These are phyloP conservation scores for Manis crassicaudata DNA, from an alignment of 2,797 vertebrate genomes.

Conservation along the genomic window DNA sequence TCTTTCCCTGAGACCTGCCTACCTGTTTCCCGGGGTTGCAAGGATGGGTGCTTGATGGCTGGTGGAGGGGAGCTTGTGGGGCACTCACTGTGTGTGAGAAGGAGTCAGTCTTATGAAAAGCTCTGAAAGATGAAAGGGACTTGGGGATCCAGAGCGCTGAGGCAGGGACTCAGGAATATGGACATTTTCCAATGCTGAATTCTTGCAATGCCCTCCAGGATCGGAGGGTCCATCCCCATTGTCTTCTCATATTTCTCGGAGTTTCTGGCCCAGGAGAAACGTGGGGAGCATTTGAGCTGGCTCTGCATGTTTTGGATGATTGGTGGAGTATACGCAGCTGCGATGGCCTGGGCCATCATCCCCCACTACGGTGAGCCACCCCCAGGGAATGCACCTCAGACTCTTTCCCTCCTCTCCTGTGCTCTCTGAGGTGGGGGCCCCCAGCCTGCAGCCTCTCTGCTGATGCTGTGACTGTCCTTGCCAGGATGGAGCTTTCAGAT, in stretches of 20 bases:
- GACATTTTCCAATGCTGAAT: not conserved
- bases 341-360: conserved; percentile 99
- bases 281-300: conserved; percentile 98
- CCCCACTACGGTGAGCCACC: conserved; percentile 94
- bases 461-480: not conserved
- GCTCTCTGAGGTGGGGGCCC: not conserved
- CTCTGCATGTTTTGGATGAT: conserved; percentile 99
- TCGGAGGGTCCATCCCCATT: conserved; percentile 97
- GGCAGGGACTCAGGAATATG: not conserved
- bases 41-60: not conserved
- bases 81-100: not conserved
- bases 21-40: not conserved
- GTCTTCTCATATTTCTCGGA: conserved; percentile 99
- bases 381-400: rapidly evolving
- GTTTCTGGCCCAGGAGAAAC: conserved; percentile 98
- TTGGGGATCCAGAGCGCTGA: not conserved
- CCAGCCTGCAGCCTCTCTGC: not conserved
- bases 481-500: conserved; percentile 99
- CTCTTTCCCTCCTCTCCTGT: not conserved
- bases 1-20: not conserved
- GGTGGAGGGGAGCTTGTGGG: not conserved
- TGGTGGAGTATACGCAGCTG: conserved; percentile 96
- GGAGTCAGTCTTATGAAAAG: not conserved
- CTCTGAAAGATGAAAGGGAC: not conserved
- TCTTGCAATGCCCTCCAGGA: conserved; percentile 84